These are phyloP conservation scores for Pygmarrhopalites habei DNA, from an alignment of 1,140 invertebrate species.

Conservation along the genomic window DNA sequence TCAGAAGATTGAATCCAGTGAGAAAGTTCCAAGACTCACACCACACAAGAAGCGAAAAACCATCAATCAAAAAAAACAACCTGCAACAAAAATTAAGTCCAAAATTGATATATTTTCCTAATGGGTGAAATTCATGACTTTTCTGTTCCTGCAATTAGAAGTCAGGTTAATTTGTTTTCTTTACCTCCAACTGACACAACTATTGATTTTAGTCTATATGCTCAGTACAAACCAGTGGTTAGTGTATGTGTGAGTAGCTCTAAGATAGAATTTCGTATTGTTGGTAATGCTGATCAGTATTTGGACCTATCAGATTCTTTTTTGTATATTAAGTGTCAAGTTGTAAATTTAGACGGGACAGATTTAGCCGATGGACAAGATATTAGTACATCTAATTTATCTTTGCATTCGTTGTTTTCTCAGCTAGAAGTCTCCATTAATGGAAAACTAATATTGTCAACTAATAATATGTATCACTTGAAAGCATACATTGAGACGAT, in stretches of 20 bases:
- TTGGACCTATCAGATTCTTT: slow-evolving; percentile 25
- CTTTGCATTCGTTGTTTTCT: slow-evolving; percentile 18
- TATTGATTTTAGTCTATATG: slow-evolving; percentile 11
- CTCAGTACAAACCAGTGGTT: slow-evolving; percentile 25
- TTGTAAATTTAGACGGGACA: slow-evolving; percentile 12
- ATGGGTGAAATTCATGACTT: slow-evolving; percentile 10
- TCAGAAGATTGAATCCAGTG: not conserved
- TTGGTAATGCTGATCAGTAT: slow-evolving; percentile 20
- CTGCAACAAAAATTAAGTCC: not conserved
- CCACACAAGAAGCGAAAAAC: too few species aligned
- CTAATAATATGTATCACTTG: too few species aligned
- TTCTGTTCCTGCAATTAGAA: not conserved
- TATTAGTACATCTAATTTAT: slow-evolving; percentile 12
- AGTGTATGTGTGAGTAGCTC: slow-evolving; percentile 10
- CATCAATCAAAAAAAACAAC: not conserved
- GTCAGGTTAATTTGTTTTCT: slow-evolving; percentile 10
- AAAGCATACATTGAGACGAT: too few species aligned
- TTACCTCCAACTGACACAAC: slow-evolving; percentile 17
- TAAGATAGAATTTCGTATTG: slow-evolving; percentile 27
- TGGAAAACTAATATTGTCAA: too few species aligned
- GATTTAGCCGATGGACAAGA: not conserved
- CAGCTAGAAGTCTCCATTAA: not conserved
- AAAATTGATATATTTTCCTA: slow-evolving; percentile 18
- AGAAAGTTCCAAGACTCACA: not conserved
- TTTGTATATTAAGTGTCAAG: slow-evolving; percentile 9